phyloP scores from a whole-genome alignment of 2,113 vertebrate species.

The Crypturellus undulatus region DNA sequence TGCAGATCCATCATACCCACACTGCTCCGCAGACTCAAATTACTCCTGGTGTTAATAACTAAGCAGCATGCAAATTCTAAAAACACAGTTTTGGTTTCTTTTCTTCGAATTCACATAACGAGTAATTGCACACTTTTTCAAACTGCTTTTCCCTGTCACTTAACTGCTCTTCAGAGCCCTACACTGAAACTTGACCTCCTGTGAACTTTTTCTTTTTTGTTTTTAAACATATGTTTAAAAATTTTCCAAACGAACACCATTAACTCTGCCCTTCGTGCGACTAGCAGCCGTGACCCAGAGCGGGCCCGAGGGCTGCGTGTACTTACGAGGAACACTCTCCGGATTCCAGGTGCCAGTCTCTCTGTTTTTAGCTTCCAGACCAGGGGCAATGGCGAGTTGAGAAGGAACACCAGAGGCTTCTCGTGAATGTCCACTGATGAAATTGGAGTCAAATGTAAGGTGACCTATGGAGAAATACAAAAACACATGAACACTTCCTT shows the following conservation, averaged over 20 bases:
- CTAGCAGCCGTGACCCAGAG: not conserved
- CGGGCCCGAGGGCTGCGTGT: not conserved
- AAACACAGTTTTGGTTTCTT: not conserved
- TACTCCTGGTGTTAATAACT: not conserved
- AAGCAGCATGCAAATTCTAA: not conserved
- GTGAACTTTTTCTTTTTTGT: not conserved
- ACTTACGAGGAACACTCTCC: constrained; percentile 93
- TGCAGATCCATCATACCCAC: not conserved
- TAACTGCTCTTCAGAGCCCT: constrained; percentile 36
- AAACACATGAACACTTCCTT: not conserved
- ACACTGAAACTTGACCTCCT: constrained; percentile 24
- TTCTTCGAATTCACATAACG: not conserved
- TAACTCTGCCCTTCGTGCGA: not conserved
- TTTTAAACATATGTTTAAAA: constrained; percentile 11
- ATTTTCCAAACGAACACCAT: constrained; percentile 14
- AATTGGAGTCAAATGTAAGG: constrained; percentile 92
- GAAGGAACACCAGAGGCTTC: constrained; percentile 92
- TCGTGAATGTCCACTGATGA: constrained; percentile 89
- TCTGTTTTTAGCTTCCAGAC: constrained; percentile 91
- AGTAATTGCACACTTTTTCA: not conserved
- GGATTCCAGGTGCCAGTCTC: constrained; percentile 84
- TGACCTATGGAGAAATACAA: constrained; percentile 77
- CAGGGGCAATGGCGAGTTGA: constrained; percentile 89
- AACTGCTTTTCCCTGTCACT: constrained; percentile 6
- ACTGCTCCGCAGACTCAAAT: not conserved